Conservation (phyloP, 2,113 vertebrate genomes). For the Prunella himalayana region DNA sequence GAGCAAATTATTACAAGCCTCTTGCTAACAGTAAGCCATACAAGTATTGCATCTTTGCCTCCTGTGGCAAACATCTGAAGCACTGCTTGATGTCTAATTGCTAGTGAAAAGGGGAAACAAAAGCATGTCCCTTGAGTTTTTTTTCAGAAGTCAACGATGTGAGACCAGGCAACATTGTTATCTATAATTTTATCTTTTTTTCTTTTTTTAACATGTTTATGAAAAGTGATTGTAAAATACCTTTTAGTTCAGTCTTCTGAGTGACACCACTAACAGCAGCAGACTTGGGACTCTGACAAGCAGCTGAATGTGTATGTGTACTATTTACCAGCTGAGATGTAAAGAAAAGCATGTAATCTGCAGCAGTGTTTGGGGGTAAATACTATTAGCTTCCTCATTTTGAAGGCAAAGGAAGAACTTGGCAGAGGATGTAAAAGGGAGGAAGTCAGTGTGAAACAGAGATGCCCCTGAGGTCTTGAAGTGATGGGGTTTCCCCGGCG, state of each 20-base stretch:
- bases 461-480: neutral
- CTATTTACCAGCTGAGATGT: neutral
- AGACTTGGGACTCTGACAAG: neutral
- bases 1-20: neutral
- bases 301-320: neutral
- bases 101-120: neutral
- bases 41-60: neutral
- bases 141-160: neutral
- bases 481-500: accelerated
- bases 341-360: neutral
- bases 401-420: neutral
- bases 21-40: neutral
- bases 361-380: neutral
- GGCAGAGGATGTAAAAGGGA: neutral
- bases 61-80: neutral
- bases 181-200: neutral
- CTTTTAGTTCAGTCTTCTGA: neutral
- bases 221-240: neutral
- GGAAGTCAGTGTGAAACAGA: neutral
- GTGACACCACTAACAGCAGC: accelerated
- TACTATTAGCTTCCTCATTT: neutral
- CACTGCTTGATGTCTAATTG: neutral
- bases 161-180: neutral
- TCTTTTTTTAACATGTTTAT: neutral
- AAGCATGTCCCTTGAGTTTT: neutral